These are phyloP conservation scores for Antheraea pernyi DNA, from an alignment of 1,140 invertebrate genomes.

Conservation along the genomic window DNA sequence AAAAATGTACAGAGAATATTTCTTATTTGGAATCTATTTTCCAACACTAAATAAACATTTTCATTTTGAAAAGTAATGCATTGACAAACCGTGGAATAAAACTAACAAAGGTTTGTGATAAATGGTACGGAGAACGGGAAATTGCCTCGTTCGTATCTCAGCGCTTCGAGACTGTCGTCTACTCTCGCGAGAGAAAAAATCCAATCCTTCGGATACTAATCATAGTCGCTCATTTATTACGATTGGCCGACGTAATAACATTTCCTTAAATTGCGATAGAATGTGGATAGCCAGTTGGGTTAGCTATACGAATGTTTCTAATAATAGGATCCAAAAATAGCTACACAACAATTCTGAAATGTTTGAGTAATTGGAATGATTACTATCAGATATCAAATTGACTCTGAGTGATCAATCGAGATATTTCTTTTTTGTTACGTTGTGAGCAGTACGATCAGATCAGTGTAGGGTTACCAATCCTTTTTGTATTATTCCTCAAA, in stretches of 20 bases:
- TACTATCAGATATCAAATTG: no score
- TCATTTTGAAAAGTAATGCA: slow-evolving; percentile 7
- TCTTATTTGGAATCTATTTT: no score
- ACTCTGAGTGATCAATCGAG: no score
- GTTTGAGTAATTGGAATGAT: no score
- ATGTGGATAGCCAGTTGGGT: neutral
- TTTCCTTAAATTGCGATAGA: slow-evolving; percentile 35
- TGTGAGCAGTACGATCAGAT: no score
- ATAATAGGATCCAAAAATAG: neutral
- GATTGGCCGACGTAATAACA: slow-evolving; percentile 43
- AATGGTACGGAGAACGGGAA: slow-evolving; percentile 31
- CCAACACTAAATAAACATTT: neutral
- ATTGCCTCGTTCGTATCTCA: slow-evolving; percentile 35
- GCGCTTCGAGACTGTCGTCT: slow-evolving; percentile 32
- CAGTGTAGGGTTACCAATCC: no score
- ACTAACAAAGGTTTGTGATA: slow-evolving; percentile 39
- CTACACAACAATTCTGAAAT: no score
- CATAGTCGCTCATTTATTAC: slow-evolving; percentile 48
- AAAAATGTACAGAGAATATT: no score
- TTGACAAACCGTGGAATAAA: slow-evolving; percentile 17
- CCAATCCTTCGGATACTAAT: slow-evolving; percentile 46
- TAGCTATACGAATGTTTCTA: neutral
- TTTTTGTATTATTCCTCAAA: no score
- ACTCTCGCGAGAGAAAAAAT: slow-evolving; percentile 31
- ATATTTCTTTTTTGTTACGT: no score